Evolutionary conservation across 2,113 vertebrate genomes (phyloP).

Genomic region (Tricholaema leucomelas): DNA sequence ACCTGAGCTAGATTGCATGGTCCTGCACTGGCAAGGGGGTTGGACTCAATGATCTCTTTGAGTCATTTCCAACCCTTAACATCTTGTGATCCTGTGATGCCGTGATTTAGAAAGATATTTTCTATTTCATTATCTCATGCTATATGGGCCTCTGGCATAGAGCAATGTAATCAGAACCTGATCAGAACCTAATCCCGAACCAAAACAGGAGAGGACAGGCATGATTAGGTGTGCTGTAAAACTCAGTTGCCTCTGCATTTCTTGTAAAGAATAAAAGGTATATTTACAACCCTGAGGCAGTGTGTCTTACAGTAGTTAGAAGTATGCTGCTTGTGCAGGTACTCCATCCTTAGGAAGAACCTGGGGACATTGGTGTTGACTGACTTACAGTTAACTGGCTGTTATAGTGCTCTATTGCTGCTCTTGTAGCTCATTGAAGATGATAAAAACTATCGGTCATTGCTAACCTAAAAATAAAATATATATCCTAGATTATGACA

Average conservation of each 20-base stretch:
- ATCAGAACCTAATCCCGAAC: no score
- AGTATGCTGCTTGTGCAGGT: not conserved
- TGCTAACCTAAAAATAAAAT: not conserved
- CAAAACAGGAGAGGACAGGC: not conserved
- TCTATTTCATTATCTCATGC: not conserved
- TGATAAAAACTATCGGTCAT: not conserved
- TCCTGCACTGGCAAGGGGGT: no score
- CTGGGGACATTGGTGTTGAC: not conserved
- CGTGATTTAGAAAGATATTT: not conserved
- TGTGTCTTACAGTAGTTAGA: not conserved
- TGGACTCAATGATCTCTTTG: no score
- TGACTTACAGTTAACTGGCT: not conserved
- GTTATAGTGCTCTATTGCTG: not conserved
- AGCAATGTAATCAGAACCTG: not conserved
- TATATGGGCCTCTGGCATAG: not conserved
- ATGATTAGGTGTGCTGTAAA: not conserved
- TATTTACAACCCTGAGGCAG: not conserved
- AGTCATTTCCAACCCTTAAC: no score
- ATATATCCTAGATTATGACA: not conserved
- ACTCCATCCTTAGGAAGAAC: not conserved
- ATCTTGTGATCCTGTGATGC: no score
- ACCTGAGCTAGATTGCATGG: no score
- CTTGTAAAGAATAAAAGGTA: not conserved
- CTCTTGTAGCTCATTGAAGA: not conserved
- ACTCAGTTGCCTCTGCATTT: not conserved